These are phyloP conservation scores for Apodemus sylvaticus DNA, from an alignment of 2,113 vertebrate genomes.

Conservation along the genomic window DNA sequence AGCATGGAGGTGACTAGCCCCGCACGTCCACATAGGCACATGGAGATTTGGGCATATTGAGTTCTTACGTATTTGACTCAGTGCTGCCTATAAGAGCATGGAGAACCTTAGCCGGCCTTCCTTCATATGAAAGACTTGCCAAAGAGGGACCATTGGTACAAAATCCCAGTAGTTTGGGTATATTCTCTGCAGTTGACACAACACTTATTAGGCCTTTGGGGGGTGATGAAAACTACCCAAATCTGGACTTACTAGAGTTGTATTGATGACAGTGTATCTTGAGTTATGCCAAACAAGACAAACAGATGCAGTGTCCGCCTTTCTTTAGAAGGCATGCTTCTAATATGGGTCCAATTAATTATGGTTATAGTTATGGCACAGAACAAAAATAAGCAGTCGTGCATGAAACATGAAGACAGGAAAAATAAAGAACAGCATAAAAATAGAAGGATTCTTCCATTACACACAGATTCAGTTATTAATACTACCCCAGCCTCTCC, in stretches of 20 bases:
- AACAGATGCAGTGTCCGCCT: background rate
- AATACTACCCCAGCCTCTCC: background rate
- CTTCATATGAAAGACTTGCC: background rate
- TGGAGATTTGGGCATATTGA: accelerated
- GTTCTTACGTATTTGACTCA: background rate
- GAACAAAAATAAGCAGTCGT: slow-evolving; percentile 17
- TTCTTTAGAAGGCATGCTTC: slow-evolving; percentile 14
- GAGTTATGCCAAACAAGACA: background rate
- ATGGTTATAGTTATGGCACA: background rate
- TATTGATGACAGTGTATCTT: background rate
- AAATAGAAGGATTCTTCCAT: background rate
- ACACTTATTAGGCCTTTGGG: background rate
- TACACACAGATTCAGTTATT: background rate
- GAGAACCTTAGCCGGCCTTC: background rate
- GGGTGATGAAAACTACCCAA: background rate
- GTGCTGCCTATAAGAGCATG: no score
- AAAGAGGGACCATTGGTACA: background rate
- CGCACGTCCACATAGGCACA: background rate
- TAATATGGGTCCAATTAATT: slow-evolving; percentile 46
- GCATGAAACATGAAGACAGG: background rate
- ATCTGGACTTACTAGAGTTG: background rate
- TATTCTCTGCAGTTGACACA: background rate
- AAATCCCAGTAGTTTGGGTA: background rate
- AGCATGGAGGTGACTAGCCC: background rate
- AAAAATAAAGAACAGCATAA: slow-evolving; percentile 18